Evolutionary conservation across 2,113 vertebrate genomes (phyloP).

Genomic region (Scatophagus argus): DNA sequence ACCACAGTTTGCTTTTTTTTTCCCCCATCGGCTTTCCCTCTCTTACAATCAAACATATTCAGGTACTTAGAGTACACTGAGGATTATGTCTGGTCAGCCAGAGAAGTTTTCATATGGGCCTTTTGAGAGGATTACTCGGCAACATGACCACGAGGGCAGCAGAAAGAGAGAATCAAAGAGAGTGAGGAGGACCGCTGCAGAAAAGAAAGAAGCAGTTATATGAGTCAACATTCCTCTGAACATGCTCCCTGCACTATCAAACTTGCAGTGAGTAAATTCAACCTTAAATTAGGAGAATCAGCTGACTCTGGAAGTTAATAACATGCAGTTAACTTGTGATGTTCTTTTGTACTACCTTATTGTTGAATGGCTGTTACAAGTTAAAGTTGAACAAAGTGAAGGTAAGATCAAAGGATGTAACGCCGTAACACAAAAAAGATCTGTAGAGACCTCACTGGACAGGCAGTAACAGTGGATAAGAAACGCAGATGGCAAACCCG

Average conservation of each 20-base stretch:
- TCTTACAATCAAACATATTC: slow-evolving; percentile 75
- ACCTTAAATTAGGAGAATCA: background rate
- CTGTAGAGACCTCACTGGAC: too few relatives aligned
- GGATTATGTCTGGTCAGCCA: slow-evolving; percentile 77
- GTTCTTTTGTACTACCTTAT: background rate
- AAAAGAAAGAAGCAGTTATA: background rate
- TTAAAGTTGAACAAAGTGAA: background rate
- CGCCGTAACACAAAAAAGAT: too few relatives aligned
- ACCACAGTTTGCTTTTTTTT: slow-evolving; percentile 39
- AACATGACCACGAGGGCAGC: slow-evolving; percentile 51
- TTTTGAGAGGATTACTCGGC: slow-evolving; percentile 76
- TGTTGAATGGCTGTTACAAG: background rate
- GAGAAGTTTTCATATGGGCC: slow-evolving; percentile 73
- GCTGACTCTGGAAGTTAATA: background rate
- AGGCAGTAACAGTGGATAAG: too few relatives aligned
- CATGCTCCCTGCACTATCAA: background rate
- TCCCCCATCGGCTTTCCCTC: slow-evolving; percentile 55
- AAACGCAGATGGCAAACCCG: background rate
- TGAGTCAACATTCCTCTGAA: slow-evolving; percentile 18
- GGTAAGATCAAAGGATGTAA: background rate
- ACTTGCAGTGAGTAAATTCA: background rate
- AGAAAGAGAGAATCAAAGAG: slow-evolving; percentile 16
- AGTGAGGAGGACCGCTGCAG: slow-evolving; percentile 34
- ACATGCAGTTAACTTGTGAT: background rate
- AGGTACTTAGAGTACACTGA: slow-evolving; percentile 75